Evolutionary conservation across 2,113 vertebrate genomes (phyloP), one percentile per base, ranked within the genome.

Genomic region (Synodontis membranacea): DNA sequence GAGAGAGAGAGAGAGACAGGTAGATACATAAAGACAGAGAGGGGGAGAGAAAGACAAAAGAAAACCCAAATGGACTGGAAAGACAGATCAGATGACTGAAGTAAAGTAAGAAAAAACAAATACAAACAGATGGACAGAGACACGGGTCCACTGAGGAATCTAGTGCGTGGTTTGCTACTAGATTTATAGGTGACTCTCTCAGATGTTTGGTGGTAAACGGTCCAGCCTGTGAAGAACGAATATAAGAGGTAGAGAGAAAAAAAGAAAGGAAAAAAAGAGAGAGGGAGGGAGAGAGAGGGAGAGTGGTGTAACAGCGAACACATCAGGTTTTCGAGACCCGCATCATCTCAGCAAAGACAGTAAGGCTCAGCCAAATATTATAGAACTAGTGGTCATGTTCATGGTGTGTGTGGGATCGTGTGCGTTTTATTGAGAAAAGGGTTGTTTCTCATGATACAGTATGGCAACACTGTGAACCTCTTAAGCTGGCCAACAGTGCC

Each of bases 91-190:
- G 54, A 72, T 87, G 93, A 94, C 93, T 94, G 94, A 92, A 94
- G 89, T 94, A 94, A 70, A 70, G 82, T 80, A 86, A 44, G 58
- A 95, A 93, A 94, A 95, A 95, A 96, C 94, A 95, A 93, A 97
- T 99, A 99, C 98, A 98, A 98, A 99, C 98, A 99, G 98, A 99
- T 99, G 96, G 98, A 99, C 96, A 99, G 97, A 99, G 98, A 98
- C 96, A 99, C 97, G 96, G 98, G 98, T 97, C 98, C 98, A 99
- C 97, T 99, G 97, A 99, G 97, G 97, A 99, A 99, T 99, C 98
- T 97, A 97, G 98, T 96, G 96, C 98, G 96, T 94, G 98, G 97
- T 97, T 99, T 99, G 98, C 97, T 99, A 99, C 96, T 99, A 96
- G 98, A 98, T 97, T 99, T 99, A 98, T 98, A 96, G 97, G 97